Percentiles rank a stretch among this genome's conserved stretches.
Conservation (phyloP, 1,140 invertebrate species). For the Galleria mellonella region DNA sequence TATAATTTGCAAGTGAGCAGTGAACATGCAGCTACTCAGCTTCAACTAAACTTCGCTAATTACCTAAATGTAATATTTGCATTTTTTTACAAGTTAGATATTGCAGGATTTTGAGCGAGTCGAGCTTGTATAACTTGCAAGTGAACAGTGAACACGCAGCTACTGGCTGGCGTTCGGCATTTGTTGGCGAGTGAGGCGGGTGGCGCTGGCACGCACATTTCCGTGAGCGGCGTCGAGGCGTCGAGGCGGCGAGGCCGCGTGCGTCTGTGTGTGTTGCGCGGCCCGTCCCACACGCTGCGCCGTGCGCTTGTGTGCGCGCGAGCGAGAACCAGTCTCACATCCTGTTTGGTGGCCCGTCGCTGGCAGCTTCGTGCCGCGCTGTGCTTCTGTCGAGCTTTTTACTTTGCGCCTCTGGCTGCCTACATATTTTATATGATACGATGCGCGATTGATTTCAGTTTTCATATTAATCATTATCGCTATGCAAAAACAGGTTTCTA, state of each 20-base stretch:
- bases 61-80: too few species aligned
- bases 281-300: background rate
- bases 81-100: too few species aligned
- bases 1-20: too few species aligned
- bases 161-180: too few species aligned
- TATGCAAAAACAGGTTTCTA: too few species aligned
- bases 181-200: too few species aligned
- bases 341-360: conserved; percentile 64
- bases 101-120: too few species aligned
- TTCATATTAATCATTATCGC: too few species aligned
- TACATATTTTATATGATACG: conserved; percentile 1
- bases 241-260: conserved; percentile 10
- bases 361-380: conserved; percentile 38
- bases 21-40: too few species aligned
- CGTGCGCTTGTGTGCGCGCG: conserved; percentile 22
- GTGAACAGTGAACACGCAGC: too few species aligned
- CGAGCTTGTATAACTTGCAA: too few species aligned
- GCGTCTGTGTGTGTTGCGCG: conserved; percentile 7
- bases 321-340: conserved; percentile 68
- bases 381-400: conserved; percentile 61
- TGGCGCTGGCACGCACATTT: conserved; percentile 6
- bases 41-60: too few species aligned
- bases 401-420: conserved; percentile 51
- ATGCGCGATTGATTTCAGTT: conserved; percentile 21
- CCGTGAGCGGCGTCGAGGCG: conserved; percentile 5